phyloP scores from a whole-genome alignment of 2,888 invertebrate genomes.

The Pyrrhosoma nymphula region DNA sequence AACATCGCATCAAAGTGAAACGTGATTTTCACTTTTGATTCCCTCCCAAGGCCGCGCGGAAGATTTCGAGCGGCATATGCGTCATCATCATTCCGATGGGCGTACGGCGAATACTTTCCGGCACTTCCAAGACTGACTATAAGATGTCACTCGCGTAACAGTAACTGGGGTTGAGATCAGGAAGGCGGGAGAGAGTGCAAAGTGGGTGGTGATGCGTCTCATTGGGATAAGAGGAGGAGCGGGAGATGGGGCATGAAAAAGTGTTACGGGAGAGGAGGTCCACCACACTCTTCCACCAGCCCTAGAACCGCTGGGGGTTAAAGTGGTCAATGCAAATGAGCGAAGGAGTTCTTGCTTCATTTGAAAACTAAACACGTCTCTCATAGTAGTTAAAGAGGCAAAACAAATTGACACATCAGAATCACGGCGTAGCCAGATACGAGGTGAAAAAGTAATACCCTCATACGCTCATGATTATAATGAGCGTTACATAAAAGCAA shows the following conservation, averaged over 20 bases:
- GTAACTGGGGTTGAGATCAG: background rate
- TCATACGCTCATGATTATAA: too few relatives aligned
- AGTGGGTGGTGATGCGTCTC: background rate
- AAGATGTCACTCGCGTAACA: background rate
- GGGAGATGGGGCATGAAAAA: background rate
- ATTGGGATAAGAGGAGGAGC: background rate
- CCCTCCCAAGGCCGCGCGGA: background rate
- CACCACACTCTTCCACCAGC: background rate
- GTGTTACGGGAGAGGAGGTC: background rate
- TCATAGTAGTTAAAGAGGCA: too few relatives aligned
- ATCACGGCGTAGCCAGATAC: too few relatives aligned
- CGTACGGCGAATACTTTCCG: background rate
- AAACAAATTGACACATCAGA: too few relatives aligned
- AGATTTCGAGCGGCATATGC: background rate
- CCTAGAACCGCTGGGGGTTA: background rate
- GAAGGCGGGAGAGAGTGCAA: background rate
- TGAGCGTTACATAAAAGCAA: too few relatives aligned
- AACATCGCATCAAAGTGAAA: background rate
- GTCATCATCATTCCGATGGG: background rate
- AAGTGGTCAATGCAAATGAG: too few relatives aligned
- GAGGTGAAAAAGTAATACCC: too few relatives aligned
- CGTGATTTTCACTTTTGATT: background rate
- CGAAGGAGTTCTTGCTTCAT: too few relatives aligned
- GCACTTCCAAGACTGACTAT: background rate
- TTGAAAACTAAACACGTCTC: too few relatives aligned